Base-by-base conservation (phyloP, 2,888 invertebrate species). In the Watsonalla binaria region DNA sequence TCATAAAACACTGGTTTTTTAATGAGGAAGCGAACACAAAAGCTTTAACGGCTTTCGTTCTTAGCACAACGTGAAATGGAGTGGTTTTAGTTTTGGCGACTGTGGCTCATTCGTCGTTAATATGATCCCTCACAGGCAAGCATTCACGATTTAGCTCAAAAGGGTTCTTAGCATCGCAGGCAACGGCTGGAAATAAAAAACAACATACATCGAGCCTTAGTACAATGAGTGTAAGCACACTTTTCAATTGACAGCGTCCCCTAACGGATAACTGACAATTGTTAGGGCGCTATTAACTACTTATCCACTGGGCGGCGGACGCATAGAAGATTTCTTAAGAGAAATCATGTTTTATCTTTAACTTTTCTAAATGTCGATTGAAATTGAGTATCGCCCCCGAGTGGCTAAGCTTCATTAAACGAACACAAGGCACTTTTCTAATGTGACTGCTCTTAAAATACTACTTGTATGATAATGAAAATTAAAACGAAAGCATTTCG, bases 171-270 rank as follows among this genome's bases (percentile, higher is more conserved):
- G 90, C 90, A 89, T 90, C 87, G 88, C 90, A 90, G 91, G 90
- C 90, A 89, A 88, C 88, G 84, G 89, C 91, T 91, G 91, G 87
- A 90, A 91, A 90, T 90, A 90, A 91, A 86, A 90, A 90, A 90
- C 89, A 90, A 90, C 89, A 90, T 87, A 90, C 86, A 90, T 88
- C 89, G 90, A 87, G 90, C 89, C 90, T 89, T 88, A 87, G 80
- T 88, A 88, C 84, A 85, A 77, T 82, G 82, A 76, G 68, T 76
- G 73, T 70, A 84, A 82, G 86, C 86, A 83, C 78, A 77, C 68
- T 69, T 71, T 66, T 52, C 81, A 84, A 83, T 82, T 83, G 78
- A 59, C 68, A 73, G 78, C 68, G 76, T 79, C 74, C 74, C 73
- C 54, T 14, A 49, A 56, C 58, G 72, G 76, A 80, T 81, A 80